phyloP scores from a whole-genome alignment of 2,797 vertebrate genomes.

The Arctocebus calabarensis region DNA sequence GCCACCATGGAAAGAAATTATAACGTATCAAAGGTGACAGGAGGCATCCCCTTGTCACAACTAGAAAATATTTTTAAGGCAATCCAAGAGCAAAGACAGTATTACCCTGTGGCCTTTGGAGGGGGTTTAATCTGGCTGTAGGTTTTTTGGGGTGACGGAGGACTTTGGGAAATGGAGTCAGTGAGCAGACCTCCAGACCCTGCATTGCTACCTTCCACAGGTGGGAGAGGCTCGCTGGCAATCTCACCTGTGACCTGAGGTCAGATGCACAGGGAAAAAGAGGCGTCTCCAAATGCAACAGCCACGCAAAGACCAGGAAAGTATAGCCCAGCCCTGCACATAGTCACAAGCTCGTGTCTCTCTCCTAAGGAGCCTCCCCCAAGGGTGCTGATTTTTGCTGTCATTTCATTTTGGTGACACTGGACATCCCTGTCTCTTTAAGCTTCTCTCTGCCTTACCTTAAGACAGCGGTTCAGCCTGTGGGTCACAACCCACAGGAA shows the following conservation, averaged over 20 bases:
- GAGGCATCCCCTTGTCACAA: accelerated
- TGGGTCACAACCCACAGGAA: no score
- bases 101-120: accelerated
- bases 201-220: background rate
- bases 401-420: background rate
- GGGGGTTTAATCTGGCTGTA: background rate
- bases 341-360: accelerated
- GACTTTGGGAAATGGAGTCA: background rate
- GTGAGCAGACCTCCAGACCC: background rate
- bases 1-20: background rate
- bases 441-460: background rate
- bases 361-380: accelerated
- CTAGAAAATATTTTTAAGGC: background rate
- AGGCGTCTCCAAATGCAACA: accelerated
- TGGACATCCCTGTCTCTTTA: background rate
- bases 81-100: background rate
- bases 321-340: background rate
- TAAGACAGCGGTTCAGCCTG: no score
- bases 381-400: background rate
- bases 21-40: background rate
- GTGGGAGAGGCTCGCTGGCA: background rate
- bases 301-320: background rate
- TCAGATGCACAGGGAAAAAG: accelerated
- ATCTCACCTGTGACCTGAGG: accelerated
- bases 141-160: accelerated